Base-by-base conservation (phyloP, 2,113 vertebrate species). In the Cinclus cinclus region DNA sequence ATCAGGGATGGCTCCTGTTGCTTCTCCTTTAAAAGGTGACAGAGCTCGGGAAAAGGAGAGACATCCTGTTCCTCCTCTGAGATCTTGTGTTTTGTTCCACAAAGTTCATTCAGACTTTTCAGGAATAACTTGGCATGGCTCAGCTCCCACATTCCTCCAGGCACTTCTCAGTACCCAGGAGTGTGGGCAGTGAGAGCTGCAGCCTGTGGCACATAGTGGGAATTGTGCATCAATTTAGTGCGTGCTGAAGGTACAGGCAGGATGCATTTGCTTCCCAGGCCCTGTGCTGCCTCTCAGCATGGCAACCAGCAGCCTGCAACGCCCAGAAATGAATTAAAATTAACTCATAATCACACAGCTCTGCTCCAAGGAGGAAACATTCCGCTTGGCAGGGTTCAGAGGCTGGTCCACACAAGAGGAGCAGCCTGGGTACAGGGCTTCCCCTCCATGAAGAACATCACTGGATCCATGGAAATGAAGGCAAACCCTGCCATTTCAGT, bases 91-190 rank as follows among this genome's bases (percentile, higher is more conserved):
- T 71, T 50, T 44, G 50, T 67, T 94, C 85, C 56, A 86, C 87
- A 74, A 86, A 92, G 76, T 47, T 82, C 82, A 74, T 83, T 96
- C 75, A 94, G 83, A 95, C 78, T 92, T 95, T 94, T 89, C 83
- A 88, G 76, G 83, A 90, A 94, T 19, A 83, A 52, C 77, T 94
- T 95, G 90, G 84, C 77, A 83, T 8, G 6, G 71, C 71, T 95
- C 79, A 67, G 86, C 69, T 91, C 94, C 83, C n/a, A 13, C 78
- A 30, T 95, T 85, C 87, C 82, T 89, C 50, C 82, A 91, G 69
- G 89, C 59, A 71, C 64, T 90, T 95, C 69, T 94, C 91, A 58
- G 87, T 60, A 95, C 41, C 77, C 89, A 85, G 53, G 87, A 90
- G 81, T 64, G 93, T 92, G 76, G 89, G 92, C 85, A 94, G 90